Evolutionary conservation across 2,797 vertebrate species (phyloP).

Genomic region (Argyrosomus regius): DNA sequence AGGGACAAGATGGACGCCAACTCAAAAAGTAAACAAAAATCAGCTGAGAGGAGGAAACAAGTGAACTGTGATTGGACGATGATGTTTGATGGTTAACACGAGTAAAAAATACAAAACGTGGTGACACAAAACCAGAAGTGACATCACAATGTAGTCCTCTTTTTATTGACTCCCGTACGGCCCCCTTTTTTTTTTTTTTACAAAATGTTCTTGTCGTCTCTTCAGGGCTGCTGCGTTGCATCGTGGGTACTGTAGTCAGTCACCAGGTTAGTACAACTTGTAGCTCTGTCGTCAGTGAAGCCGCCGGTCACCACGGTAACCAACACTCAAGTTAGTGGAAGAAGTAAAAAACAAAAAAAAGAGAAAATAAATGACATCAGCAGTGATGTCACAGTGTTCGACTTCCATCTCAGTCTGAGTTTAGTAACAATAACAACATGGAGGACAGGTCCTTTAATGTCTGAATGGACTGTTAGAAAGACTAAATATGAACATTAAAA

Average conservation of each 20-base stretch:
- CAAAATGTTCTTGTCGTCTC: background rate
- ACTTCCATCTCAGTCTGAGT: conserved; percentile 28
- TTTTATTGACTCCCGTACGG: conserved; percentile 14
- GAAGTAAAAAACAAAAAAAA: background rate
- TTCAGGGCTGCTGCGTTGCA: conserved; percentile 31
- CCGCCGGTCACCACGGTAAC: conserved; percentile 34
- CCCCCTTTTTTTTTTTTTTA: background rate
- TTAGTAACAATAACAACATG: conserved; percentile 34
- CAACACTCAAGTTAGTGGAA: conserved; percentile 50
- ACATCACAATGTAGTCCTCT: conserved; percentile 42
- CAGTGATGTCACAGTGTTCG: conserved; percentile 54
- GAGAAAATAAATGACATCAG: conserved; percentile 30
- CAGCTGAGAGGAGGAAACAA: background rate
- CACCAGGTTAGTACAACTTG: conserved; percentile 57
- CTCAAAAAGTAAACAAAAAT: background rate
- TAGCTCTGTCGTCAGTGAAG: conserved; percentile 44
- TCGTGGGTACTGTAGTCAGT: conserved; percentile 58
- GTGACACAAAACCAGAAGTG: conserved; percentile 1
- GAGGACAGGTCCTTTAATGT: conserved; percentile 40
- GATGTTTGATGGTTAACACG: conserved; percentile 2
- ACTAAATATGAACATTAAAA: conserved; percentile 44
- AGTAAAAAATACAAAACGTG: background rate
- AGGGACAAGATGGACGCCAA: background rate
- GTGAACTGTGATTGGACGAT: conserved; percentile 16
- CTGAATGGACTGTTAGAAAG: conserved; percentile 39